Conservation (phyloP, 2,888 invertebrate genomes). For the Sarcophaga caerulescens region DNA sequence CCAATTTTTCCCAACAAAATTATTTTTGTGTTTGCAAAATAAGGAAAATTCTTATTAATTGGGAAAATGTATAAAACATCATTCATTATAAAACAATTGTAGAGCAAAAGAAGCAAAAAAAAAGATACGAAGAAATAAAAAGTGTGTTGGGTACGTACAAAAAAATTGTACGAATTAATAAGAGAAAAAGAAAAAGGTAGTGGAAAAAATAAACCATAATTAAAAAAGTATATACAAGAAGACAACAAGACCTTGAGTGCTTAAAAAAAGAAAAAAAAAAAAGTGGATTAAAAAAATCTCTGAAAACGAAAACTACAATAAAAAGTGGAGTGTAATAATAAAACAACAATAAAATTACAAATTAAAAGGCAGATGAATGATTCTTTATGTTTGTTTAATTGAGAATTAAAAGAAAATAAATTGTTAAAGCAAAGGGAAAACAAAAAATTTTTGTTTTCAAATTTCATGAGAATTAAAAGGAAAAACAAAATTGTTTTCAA, state of each 20-base stretch:
- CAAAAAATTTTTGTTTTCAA: slow-evolving; percentile 29
- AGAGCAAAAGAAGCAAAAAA: slow-evolving; percentile 23
- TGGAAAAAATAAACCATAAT: slow-evolving; percentile 45
- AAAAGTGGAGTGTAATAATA: slow-evolving; percentile 51
- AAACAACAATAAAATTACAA: slow-evolving; percentile 33
- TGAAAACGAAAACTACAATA: slow-evolving; percentile 36
- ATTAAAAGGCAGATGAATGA: slow-evolving; percentile 22
- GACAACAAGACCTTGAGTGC: slow-evolving; percentile 62
- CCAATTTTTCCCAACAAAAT: slow-evolving; percentile 19
- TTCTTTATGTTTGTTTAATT: too few relatives aligned
- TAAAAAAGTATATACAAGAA: slow-evolving; percentile 42
- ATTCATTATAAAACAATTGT: slow-evolving; percentile 28
- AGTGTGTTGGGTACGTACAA: slow-evolving; percentile 15
- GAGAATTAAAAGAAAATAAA: slow-evolving; percentile 10
- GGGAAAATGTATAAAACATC: slow-evolving; percentile 20
- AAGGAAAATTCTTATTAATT: neutral
- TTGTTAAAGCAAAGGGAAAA: neutral
- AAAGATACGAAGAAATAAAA: slow-evolving; percentile 37
- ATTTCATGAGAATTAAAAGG: neutral
- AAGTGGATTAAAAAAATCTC: slow-evolving; percentile 33
- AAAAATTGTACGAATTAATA: slow-evolving; percentile 28
- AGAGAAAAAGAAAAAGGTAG: slow-evolving; percentile 6
- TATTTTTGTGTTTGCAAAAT: neutral
- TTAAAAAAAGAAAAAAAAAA: slow-evolving; percentile 38
- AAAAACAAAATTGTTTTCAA: neutral